Conservation (phyloP, 2,113 vertebrate species). For the Gobio gobio region DNA sequence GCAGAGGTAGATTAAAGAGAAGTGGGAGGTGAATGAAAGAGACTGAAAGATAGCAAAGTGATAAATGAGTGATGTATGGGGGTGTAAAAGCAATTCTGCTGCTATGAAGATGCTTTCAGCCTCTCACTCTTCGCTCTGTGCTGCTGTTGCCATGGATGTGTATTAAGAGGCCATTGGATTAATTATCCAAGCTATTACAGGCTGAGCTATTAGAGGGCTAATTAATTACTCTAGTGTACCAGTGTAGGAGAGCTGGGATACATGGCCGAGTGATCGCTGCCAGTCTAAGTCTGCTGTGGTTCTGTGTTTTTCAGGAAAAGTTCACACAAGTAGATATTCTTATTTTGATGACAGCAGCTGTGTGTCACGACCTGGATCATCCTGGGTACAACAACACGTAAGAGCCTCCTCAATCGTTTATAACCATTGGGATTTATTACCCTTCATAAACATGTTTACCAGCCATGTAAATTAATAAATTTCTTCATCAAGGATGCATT, state of each 20-base stretch:
- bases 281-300: background rate
- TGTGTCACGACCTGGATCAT: conserved; percentile 93
- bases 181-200: conserved; percentile 52
- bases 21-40: background rate
- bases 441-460: background rate
- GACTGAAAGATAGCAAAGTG: background rate
- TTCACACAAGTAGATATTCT: conserved; percentile 86
- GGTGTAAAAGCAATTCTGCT: conserved; percentile 19
- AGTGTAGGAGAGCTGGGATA: conserved; percentile 10
- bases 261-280: background rate
- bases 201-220: background rate
- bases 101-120: conserved; percentile 27
- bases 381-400: conserved; percentile 94
- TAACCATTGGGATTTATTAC: background rate
- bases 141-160: conserved; percentile 43
- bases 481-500: background rate
- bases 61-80: background rate
- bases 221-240: conserved; percentile 2
- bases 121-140: conserved; percentile 25
- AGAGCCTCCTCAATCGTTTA: conserved; percentile 51
- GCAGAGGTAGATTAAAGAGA: background rate
- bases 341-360: conserved; percentile 89
- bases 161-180: conserved; percentile 37
- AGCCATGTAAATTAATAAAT: background rate
- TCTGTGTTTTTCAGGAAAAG: conserved; percentile 78